These are phyloP conservation scores for Carduelis carduelis DNA, from an alignment of 2,797 vertebrate species.

Conservation along the genomic window DNA sequence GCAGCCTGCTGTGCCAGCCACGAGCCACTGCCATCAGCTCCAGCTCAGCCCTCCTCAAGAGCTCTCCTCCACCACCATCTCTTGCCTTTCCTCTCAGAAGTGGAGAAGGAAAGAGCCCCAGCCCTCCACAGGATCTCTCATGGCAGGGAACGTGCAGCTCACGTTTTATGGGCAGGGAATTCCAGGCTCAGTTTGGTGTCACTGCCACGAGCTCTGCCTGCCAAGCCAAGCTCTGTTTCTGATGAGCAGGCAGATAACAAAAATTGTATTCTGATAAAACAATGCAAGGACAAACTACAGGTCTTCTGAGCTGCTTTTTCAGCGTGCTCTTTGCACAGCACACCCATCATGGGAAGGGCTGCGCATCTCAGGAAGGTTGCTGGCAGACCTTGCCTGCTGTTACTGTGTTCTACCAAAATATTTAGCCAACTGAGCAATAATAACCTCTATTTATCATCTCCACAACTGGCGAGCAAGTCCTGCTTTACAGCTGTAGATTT, in stretches of 20 bases:
- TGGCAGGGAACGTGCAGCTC: accelerated
- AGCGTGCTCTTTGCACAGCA: not conserved
- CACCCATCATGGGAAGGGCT: not conserved
- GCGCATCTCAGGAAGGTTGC: not conserved
- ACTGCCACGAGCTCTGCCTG: not conserved
- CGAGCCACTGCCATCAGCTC: conserved; percentile 25
- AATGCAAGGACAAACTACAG: not conserved
- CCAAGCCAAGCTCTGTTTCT: not conserved
- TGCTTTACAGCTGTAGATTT: not conserved
- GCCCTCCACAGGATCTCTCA: not conserved
- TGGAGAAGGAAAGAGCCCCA: not conserved
- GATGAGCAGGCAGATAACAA: not conserved
- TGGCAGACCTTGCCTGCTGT: not conserved
- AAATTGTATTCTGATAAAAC: no score
- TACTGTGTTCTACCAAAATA: conserved; percentile 13
- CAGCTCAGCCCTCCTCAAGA: not conserved
- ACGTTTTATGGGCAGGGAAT: not conserved
- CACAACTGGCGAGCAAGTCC: not conserved
- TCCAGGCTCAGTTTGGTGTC: not conserved
- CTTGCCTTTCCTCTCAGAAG: not conserved
- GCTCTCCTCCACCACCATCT: not conserved
- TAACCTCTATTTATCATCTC: not conserved
- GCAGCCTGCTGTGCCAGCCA: not conserved
- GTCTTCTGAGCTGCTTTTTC: not conserved
- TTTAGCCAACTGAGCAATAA: not conserved